phyloP scores from a whole-genome alignment of 2,888 invertebrate species.

The Opisthograptis luteolata region DNA sequence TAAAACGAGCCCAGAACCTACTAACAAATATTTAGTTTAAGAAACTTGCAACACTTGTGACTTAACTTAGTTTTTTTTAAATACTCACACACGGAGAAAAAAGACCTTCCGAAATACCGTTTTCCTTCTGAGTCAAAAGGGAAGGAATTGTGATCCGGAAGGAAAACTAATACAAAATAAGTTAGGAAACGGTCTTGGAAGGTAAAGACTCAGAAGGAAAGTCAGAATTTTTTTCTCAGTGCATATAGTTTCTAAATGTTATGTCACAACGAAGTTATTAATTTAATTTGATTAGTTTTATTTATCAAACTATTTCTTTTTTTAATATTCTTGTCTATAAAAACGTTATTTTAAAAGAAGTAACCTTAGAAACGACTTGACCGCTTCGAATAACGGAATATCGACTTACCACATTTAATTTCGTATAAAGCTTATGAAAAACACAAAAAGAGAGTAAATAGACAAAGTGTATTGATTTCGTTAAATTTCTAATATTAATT shows the following conservation, averaged over 20 bases:
- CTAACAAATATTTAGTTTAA: conserved; percentile 34
- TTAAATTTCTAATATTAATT: conserved; percentile 33
- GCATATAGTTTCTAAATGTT: background rate
- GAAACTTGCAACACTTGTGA: conserved; percentile 35
- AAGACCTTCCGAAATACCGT: too few relatives aligned
- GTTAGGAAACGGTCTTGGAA: too few relatives aligned
- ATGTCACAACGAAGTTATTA: background rate
- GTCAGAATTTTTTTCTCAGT: too few relatives aligned
- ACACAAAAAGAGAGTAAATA: conserved; percentile 41
- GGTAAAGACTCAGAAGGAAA: too few relatives aligned
- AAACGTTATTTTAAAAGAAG: conserved; percentile 49
- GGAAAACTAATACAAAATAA: too few relatives aligned
- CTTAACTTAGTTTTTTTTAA: conserved; percentile 4
- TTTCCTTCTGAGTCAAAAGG: too few relatives aligned
- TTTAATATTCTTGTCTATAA: background rate
- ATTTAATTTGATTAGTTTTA: background rate
- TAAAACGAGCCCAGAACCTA: conserved; percentile 35
- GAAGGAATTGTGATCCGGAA: too few relatives aligned
- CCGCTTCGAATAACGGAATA: conserved; percentile 70
- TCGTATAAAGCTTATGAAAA: conserved; percentile 51
- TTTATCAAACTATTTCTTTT: background rate
- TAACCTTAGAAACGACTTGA: conserved; percentile 47
- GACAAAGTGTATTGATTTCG: conserved; percentile 26
- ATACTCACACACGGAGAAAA: too few relatives aligned
- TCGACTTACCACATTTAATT: conserved; percentile 66